A percentile compares a stretch with the other conserved stretches of the same genome.
phyloP scores from a whole-genome alignment of 2,113 vertebrate genomes.

The human region DNA sequence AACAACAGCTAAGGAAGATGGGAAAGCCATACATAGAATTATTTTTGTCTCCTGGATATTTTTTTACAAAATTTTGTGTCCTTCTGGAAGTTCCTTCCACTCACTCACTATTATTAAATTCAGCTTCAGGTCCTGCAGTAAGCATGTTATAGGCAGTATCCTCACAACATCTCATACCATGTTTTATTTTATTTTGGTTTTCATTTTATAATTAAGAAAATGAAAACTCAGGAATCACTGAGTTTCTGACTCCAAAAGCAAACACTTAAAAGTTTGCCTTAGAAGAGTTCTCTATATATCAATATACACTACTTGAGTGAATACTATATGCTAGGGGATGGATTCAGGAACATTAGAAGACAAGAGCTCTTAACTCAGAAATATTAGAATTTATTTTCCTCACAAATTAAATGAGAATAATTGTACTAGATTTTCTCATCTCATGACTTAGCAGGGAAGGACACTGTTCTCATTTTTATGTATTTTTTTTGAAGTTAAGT shows the following conservation, averaged over 20 bases:
- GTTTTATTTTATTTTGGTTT: neutral
- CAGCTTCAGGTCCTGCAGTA: neutral
- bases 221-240: neutral
- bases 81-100: neutral
- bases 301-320: neutral
- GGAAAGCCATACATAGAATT: neutral
- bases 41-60: neutral
- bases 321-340: neutral
- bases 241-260: neutral
- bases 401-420: neutral
- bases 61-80: rapidly evolving
- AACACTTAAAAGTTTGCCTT: neutral
- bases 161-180: rapidly evolving
- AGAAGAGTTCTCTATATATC: neutral
- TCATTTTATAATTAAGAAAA: neutral
- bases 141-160: neutral
- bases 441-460: neutral
- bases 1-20: neutral
- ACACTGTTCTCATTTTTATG: neutral
- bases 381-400: neutral
- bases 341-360: neutral
- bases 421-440: neutral
- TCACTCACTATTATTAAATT: neutral
- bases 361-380: neutral
- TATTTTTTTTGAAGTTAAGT: neutral